Evolutionary conservation across 2,113 vertebrate species (phyloP).

Genomic region (Halcyon senegalensis): DNA sequence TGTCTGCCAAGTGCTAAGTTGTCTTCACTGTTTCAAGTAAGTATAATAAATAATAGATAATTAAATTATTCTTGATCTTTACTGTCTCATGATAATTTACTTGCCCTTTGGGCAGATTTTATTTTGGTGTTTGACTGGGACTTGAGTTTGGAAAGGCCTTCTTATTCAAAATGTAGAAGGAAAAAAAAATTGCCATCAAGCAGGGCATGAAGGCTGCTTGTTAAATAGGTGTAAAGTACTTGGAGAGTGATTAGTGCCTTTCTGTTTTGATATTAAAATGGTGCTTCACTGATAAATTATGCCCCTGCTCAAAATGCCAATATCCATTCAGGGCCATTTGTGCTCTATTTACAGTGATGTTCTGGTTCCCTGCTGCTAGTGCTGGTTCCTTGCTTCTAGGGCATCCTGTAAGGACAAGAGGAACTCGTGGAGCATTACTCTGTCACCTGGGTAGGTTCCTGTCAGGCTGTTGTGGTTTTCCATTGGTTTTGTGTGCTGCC

Average conservation of each 20-base stretch:
- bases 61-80: neutral
- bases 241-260: neutral
- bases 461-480: neutral
- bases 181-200: neutral
- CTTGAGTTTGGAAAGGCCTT: neutral
- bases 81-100: neutral
- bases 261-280: neutral
- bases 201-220: neutral
- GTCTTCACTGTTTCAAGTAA: neutral
- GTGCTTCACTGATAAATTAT: neutral
- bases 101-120: neutral
- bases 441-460: neutral
- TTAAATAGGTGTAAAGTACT: neutral
- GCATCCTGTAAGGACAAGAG: neutral
- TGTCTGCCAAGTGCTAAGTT: neutral
- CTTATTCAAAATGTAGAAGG: neutral
- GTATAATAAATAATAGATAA: neutral
- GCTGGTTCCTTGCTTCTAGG: neutral
- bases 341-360: fast-evolving
- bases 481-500: neutral
- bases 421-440: fast-evolving
- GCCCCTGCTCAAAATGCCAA: neutral
- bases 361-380: neutral
- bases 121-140: neutral
- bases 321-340: neutral